phyloP scores from a whole-genome alignment of 2,797 vertebrate species.

The Poeciliopsis infans region DNA sequence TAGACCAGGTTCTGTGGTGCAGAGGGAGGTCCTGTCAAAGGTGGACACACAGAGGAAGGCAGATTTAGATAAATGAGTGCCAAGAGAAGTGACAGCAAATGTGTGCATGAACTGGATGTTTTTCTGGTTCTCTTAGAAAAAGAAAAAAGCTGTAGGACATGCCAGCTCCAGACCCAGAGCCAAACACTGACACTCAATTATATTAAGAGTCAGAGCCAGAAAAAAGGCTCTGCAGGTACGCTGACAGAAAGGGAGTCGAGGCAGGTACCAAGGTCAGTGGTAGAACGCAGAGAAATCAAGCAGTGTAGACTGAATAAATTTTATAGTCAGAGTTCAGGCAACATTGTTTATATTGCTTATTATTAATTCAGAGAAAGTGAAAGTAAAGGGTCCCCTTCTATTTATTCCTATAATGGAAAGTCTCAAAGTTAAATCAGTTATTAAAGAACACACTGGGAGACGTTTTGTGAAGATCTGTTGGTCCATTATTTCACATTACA shows the following conservation, averaged over 20 bases:
- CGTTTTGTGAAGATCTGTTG: neutral
- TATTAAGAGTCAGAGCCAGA: constrained; percentile 68
- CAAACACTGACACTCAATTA: constrained; percentile 78
- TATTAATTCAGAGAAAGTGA: constrained; percentile 2
- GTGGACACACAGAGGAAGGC: constrained; percentile 59
- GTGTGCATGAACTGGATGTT: constrained; percentile 66
- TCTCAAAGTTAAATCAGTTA: neutral
- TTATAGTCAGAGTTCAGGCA: constrained; percentile 5
- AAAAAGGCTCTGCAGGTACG: constrained; percentile 55
- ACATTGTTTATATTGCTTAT: neutral
- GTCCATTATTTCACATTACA: neutral
- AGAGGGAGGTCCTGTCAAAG: constrained; percentile 91
- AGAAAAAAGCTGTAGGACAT: constrained; percentile 54
- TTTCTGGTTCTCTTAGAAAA: constrained; percentile 31
- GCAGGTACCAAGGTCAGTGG: constrained; percentile 67
- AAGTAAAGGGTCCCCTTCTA: neutral
- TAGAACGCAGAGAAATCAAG: constrained; percentile 39
- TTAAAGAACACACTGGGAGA: neutral
- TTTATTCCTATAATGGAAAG: neutral
- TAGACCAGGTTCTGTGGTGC: constrained; percentile 98
- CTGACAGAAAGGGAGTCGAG: constrained; percentile 60
- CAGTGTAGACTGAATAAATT: neutral
- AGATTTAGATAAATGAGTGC: constrained; percentile 67
- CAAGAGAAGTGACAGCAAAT: constrained; percentile 62
- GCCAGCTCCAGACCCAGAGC: constrained; percentile 63